A percentile compares a stretch with the other conserved stretches of the same genome.
phyloP scores from a whole-genome alignment of 2,797 vertebrate genomes.

The Myripristis jacobus region DNA sequence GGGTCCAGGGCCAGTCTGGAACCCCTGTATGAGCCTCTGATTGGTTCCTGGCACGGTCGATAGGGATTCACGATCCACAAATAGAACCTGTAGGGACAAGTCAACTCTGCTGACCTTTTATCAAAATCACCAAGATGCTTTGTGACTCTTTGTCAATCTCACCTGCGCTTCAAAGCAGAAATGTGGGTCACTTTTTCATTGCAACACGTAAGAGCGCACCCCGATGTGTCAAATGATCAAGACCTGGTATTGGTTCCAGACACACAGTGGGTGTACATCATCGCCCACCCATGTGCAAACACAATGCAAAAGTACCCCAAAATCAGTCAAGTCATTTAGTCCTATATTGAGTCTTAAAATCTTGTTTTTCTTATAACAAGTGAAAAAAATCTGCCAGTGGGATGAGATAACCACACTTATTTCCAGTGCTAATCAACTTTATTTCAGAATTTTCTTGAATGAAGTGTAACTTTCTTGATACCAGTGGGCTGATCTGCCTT shows the following conservation, averaged over 20 bases:
- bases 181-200: neutral
- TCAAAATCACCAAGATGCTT: constrained; percentile 47
- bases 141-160: constrained; percentile 27
- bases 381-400: no score
- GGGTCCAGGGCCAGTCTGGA: constrained; percentile 49
- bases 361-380: no score
- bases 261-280: neutral
- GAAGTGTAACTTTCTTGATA: no score
- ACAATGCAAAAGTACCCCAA: no score
- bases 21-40: constrained; percentile 68
- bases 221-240: neutral
- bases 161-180: constrained; percentile 33
- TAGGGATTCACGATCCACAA: constrained; percentile 65
- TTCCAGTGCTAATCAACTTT: no score
- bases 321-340: no score
- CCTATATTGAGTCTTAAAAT: no score
- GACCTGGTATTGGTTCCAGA: neutral
- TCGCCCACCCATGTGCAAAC: neutral
- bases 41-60: constrained; percentile 61
- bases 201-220: neutral
- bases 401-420: no score
- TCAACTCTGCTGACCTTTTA: constrained; percentile 63
- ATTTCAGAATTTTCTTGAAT: no score
- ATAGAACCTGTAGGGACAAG: constrained; percentile 67
- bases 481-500: no score